These are phyloP conservation scores for Acronicta aceris DNA, from an alignment of 2,888 invertebrate species.

Conservation along the genomic window DNA sequence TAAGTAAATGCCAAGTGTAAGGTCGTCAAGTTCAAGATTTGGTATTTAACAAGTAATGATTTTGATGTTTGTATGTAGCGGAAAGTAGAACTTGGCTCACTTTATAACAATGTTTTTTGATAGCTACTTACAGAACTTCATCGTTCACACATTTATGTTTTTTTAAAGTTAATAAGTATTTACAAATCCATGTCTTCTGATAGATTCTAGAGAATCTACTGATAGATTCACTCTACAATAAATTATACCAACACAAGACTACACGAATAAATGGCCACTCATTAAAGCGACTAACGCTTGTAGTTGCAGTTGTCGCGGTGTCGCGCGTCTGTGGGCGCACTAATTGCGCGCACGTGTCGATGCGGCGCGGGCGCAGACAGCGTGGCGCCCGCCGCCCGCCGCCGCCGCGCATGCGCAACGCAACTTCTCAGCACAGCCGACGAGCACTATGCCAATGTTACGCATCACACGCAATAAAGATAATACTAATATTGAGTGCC, in stretches of 20 bases:
- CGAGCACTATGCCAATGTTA: conserved; percentile 6
- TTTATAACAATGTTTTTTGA: too few species aligned
- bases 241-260: too few species aligned
- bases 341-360: conserved; percentile 14
- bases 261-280: too few species aligned
- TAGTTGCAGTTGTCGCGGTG: conserved; percentile 5
- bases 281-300: too few species aligned
- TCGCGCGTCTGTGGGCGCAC: conserved; percentile 8
- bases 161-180: too few species aligned
- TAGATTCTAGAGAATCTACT: too few species aligned
- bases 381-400: conserved; percentile 46
- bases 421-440: not conserved
- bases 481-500: not conserved
- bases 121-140: too few species aligned
- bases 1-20: not conserved
- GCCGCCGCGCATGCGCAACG: conserved; percentile 10
- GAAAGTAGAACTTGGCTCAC: too few species aligned
- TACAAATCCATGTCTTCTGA: too few species aligned
- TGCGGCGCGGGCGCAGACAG: conserved; percentile 43
- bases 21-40: not conserved
- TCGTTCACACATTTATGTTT: too few species aligned
- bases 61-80: not conserved
- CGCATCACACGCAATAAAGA: conserved; percentile 2
- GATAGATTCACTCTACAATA: too few species aligned
- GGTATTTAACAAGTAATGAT: not conserved